Evolutionary conservation across 2,797 vertebrate genomes (phyloP).

Genomic region (Apogon hyalosoma): DNA sequence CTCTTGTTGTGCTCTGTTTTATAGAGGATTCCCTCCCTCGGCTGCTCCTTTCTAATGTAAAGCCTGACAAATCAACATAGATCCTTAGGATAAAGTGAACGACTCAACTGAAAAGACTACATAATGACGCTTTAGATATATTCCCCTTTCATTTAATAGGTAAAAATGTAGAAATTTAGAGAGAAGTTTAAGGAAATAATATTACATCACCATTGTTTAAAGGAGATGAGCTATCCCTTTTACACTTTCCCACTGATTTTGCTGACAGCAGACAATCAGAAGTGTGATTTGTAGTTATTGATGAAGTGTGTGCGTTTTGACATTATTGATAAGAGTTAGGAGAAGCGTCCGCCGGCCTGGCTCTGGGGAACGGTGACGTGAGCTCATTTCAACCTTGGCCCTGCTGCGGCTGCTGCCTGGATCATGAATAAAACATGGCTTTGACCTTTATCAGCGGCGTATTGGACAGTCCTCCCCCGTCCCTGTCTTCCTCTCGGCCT

Average conservation of each 20-base stretch:
- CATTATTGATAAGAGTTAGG: constrained; percentile 69
- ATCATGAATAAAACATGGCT: constrained; percentile 86
- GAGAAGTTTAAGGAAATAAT: constrained; percentile 2
- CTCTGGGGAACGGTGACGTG: constrained; percentile 69
- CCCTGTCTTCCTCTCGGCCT: constrained; percentile 65
- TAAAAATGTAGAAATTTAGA: background rate
- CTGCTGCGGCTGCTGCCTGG: constrained; percentile 72
- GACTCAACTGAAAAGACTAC: constrained; percentile 22
- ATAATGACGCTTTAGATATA: too few species aligned
- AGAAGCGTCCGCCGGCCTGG: constrained; percentile 58
- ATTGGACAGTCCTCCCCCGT: constrained; percentile 82
- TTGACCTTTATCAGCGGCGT: constrained; percentile 85
- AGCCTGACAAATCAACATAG: constrained; percentile 26
- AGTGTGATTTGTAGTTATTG: constrained; percentile 50
- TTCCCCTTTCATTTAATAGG: background rate
- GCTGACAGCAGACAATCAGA: constrained; percentile 16
- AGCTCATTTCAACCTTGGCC: constrained; percentile 84
- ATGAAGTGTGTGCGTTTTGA: constrained; percentile 59
- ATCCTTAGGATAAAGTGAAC: constrained; percentile 5
- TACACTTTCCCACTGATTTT: constrained; percentile 25
- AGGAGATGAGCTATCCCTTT: background rate
- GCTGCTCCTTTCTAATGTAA: constrained; percentile 14
- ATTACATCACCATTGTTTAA: background rate
- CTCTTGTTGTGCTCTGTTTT: constrained; percentile 22
- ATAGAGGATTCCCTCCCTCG: constrained; percentile 28